Evolutionary conservation across 2,888 invertebrate genomes (phyloP).

Genomic region (Magallana nippona): DNA sequence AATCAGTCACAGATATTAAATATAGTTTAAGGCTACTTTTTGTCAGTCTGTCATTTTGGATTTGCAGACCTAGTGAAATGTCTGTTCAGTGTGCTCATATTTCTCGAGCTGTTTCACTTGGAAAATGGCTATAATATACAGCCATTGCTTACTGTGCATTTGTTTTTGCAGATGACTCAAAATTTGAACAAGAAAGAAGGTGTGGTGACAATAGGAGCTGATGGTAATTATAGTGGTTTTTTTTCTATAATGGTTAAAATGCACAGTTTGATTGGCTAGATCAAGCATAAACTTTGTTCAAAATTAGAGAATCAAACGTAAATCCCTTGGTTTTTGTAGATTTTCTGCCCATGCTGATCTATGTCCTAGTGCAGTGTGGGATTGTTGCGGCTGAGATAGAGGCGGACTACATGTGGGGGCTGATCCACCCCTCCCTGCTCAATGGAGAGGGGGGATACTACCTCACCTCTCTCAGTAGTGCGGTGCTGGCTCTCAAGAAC

Average conservation of each 20-base stretch:
- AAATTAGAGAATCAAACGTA: not conserved
- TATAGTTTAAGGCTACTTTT: no score
- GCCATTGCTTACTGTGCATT: not conserved
- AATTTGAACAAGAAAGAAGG: constrained; percentile 56
- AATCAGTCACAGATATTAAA: no score
- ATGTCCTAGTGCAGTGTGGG: constrained; percentile 93
- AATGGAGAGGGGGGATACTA: constrained; percentile 97
- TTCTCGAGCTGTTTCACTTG: no score
- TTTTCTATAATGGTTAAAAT: not conserved
- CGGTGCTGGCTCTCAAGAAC: constrained; percentile 92
- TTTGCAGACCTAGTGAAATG: not conserved
- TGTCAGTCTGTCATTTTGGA: no score
- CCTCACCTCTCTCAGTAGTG: constrained; percentile 94
- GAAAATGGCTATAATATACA: no score
- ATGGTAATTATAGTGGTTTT: constrained; percentile 64
- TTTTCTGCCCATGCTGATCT: constrained; percentile 93
- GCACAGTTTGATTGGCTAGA: no score
- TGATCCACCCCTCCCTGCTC: constrained; percentile 93
- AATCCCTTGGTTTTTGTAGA: constrained; percentile 82
- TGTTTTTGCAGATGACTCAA: constrained; percentile 56
- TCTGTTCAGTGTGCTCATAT: not conserved
- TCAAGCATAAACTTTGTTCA: not conserved
- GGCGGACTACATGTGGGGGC: constrained; percentile 96
- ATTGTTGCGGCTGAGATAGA: constrained; percentile 96
- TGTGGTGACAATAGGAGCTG: constrained; percentile 70